Evolutionary conservation across 2,113 vertebrate species (phyloP).

Genomic region (Sinocyclocheilus grahami): DNA sequence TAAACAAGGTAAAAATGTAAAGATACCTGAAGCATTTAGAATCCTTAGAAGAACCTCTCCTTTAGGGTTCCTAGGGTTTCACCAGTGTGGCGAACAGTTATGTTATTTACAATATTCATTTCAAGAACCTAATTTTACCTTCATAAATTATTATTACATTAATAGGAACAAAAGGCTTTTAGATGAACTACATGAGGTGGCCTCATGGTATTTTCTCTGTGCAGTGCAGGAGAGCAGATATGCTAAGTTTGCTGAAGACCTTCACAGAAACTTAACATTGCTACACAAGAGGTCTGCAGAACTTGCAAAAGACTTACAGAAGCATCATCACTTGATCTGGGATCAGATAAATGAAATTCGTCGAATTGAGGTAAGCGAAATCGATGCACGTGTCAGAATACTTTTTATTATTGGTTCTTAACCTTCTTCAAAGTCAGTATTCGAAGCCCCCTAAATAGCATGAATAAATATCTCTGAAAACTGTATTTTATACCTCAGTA

Average conservation of each 20-base stretch:
- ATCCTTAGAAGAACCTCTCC: too few species aligned
- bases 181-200: neutral
- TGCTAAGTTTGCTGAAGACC: conserved; percentile 37
- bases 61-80: neutral
- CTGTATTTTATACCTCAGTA: neutral
- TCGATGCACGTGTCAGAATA: neutral
- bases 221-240: conserved; percentile 67
- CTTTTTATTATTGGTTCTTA: neutral
- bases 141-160: too few species aligned
- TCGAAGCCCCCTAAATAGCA: neutral
- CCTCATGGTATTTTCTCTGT: neutral
- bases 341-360: conserved; percentile 65
- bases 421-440: neutral
- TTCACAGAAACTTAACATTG: conserved; percentile 62
- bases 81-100: neutral
- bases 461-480: neutral
- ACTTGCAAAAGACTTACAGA: conserved; percentile 57
- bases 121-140: neutral
- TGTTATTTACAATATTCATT: neutral
- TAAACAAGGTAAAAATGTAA: neutral
- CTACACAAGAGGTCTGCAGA: conserved; percentile 55
- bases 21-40: neutral
- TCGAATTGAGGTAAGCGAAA: conserved; percentile 67
- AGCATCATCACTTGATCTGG: conserved; percentile 32
- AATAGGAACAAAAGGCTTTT: neutral